A percentile compares a stretch with the other conserved stretches of the same genome.
Conservation (phyloP, 2,888 invertebrate genomes). For the Germaria angustata region DNA sequence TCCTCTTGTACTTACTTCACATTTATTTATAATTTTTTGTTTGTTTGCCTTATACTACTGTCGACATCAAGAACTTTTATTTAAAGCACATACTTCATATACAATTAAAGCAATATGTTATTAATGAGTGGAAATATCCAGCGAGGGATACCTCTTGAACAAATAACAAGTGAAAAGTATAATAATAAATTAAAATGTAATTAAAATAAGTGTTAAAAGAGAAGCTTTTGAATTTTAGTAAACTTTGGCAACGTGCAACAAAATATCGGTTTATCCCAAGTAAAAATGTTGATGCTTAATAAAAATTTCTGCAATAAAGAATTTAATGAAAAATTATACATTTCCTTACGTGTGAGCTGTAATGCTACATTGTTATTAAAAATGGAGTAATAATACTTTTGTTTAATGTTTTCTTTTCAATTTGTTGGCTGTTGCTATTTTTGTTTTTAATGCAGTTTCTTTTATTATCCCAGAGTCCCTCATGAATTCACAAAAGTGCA, state of each 20-base stretch:
- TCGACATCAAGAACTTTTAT: slow-evolving; percentile 42
- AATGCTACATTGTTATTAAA: slow-evolving; percentile 21
- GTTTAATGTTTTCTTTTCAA: not conserved
- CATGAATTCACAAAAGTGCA: slow-evolving; percentile 45
- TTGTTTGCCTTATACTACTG: slow-evolving; percentile 20
- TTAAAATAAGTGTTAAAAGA: slow-evolving; percentile 20
- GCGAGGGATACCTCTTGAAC: slow-evolving; percentile 5
- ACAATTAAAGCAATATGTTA: slow-evolving; percentile 57
- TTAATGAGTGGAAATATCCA: slow-evolving; percentile 57
- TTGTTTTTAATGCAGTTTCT: not conserved
- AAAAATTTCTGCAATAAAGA: not conserved
- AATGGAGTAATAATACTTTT: not conserved
- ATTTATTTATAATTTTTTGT: slow-evolving; percentile 28
- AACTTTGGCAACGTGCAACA: not conserved
- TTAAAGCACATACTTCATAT: slow-evolving; percentile 23
- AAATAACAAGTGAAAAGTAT: slow-evolving; percentile 14
- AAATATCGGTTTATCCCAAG: not conserved
- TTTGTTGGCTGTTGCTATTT: not conserved
- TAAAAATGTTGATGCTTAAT: not conserved
- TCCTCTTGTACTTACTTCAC: slow-evolving; percentile 28
- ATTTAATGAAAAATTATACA: not conserved
- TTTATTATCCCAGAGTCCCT: slow-evolving; percentile 36
- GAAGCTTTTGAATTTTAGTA: not conserved
- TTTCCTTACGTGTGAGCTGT: not conserved
- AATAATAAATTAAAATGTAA: slow-evolving; percentile 51